phyloP scores from a whole-genome alignment of 2,888 invertebrate genomes.

The Junonia oenone region DNA sequence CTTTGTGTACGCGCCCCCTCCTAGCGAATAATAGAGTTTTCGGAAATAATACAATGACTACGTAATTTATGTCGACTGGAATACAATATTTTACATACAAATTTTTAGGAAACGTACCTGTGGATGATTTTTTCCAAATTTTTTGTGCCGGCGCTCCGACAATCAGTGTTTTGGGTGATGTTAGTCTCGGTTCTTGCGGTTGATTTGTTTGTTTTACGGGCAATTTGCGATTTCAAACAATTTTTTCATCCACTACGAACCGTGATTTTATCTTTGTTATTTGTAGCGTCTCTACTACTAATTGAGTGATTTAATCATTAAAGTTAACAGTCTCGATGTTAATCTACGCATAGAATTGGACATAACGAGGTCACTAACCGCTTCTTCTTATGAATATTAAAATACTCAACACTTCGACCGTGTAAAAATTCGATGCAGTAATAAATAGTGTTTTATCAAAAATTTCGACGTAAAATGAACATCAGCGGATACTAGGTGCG shows the following conservation, averaged over 20 bases:
- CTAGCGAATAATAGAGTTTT: constrained; percentile 70
- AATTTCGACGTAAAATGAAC: constrained; percentile 35
- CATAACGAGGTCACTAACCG: constrained; percentile 68
- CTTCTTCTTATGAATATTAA: constrained; percentile 65
- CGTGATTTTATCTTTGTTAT: constrained; percentile 42
- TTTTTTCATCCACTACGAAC: constrained; percentile 36
- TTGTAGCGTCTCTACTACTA: constrained; percentile 44
- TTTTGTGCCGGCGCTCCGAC: constrained; percentile 42
- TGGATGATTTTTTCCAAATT: constrained; percentile 40
- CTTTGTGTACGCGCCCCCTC: constrained; percentile 65
- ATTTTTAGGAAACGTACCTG: constrained; percentile 67
- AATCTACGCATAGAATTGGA: constrained; percentile 59
- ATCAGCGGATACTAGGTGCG: constrained; percentile 32
- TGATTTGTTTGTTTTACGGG: constrained; percentile 71
- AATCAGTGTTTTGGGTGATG: constrained; percentile 54
- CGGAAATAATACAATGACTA: constrained; percentile 73
- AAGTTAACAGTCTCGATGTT: constrained; percentile 44
- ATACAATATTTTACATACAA: constrained; percentile 60
- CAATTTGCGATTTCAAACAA: constrained; percentile 65
- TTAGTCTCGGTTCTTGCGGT: constrained; percentile 61
- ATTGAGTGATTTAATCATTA: constrained; percentile 62
- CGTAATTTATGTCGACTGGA: constrained; percentile 70
- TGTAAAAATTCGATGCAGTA: constrained; percentile 45
- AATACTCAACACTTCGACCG: constrained; percentile 42
- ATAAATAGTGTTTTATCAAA: constrained; percentile 36